phyloP scores from a whole-genome alignment of 2,113 vertebrate genomes.

The Hydropotes inermis region DNA sequence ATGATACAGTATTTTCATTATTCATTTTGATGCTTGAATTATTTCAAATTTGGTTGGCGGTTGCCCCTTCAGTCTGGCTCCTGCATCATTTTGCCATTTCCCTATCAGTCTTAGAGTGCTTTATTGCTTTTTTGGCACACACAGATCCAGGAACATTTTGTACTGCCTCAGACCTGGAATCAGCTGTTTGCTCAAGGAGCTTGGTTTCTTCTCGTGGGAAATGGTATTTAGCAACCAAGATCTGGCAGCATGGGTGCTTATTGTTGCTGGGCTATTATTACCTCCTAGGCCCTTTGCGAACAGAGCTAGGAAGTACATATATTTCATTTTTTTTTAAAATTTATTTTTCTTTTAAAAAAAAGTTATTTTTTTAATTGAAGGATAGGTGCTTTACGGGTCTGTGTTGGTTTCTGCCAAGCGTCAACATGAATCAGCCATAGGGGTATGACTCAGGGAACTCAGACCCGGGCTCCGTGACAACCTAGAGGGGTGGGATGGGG shows the following conservation, averaged over 20 bases:
- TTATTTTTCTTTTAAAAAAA: no score
- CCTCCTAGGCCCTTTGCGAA: not conserved
- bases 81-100: not conserved
- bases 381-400: not conserved
- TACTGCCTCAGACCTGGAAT: not conserved
- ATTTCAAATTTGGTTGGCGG: not conserved
- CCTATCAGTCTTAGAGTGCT: not conserved
- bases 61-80: not conserved
- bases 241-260: not conserved
- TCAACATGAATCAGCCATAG: not conserved
- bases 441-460: not conserved
- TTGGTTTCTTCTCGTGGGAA: not conserved
- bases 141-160: not conserved
- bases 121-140: constrained; percentile 1
- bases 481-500: not conserved
- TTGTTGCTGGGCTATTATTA: not conserved
- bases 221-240: not conserved
- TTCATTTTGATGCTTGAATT: not conserved
- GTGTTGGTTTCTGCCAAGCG: not conserved
- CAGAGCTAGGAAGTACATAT: not conserved
- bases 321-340: not conserved
- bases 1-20: not conserved
- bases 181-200: not conserved
- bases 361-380: not conserved
- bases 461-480: not conserved